Evolutionary conservation across 1,140 invertebrate genomes (phyloP), one percentile per base, ranked within the genome.

Genomic region (Platorchestia sp.): DNA sequence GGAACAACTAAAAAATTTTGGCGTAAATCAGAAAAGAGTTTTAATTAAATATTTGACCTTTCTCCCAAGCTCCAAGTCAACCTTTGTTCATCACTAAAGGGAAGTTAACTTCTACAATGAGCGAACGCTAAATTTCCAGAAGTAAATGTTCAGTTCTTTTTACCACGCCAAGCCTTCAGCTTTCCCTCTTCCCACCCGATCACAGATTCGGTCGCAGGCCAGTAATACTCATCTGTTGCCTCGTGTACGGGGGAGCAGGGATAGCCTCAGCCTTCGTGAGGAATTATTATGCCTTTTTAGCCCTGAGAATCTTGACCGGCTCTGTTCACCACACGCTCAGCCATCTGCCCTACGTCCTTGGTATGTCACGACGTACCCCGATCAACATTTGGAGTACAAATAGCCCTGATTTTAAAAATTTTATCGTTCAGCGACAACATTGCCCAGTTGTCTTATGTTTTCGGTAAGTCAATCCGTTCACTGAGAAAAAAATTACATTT

Each of bases 331-430:
- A 97, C 95, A 96, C 96, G 0, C 90, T 96, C 47, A 96, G 96
- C 43, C 97, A 97, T 95, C 95, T 97, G n/a, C 96, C 96, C 0
- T 97, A 96, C 95, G 96, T 97, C 36, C 95, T 97, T 43, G 97
- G 97, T 97, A 96, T 91, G n/a, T 42, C 41, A 89, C 87, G 7
- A 89, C 41, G n/a, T 14, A 89, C 36, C 42, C 41, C 59, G 36
- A 75, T 36, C 59, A 10, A 75, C 27, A 3, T 10, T 75, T 19
- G 36, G 36, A 10, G 10, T 75, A 75, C 59, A 75, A 10, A 75
- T 75, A 36, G 59, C 59, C 36, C 59, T 27, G 36, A 10, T 36
- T 75, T 75, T 75, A 75, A 27, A 75, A 75, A 75, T 75, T 27
- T 75, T 1, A 75, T 75, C 47, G 6, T 7, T 51, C 1, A 27